Evolutionary conservation across 2,888 invertebrate genomes (phyloP).

Genomic region (Aphidoletes aphidimyza): DNA sequence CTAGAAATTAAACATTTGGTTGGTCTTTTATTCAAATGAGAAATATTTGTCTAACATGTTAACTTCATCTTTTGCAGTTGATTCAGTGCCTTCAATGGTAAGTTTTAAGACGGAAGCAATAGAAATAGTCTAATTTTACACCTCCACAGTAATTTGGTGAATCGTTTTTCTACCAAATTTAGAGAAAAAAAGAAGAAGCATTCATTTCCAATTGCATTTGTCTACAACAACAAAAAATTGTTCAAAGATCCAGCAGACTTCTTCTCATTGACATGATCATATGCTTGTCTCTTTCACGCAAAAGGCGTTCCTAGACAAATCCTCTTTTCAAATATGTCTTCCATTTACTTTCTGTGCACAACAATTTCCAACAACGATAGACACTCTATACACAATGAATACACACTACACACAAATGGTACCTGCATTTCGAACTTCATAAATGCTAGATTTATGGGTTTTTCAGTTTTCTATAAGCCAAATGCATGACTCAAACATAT

Average conservation of each 20-base stretch:
- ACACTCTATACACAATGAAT: neutral
- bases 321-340: conserved; percentile 7
- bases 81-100: neutral
- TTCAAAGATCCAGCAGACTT: neutral
- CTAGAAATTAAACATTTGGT: neutral
- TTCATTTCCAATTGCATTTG: conserved; percentile 26
- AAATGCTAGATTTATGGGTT: conserved; percentile 35
- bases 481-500: conserved; percentile 30
- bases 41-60: too few relatives aligned
- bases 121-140: neutral
- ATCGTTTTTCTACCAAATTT: neutral
- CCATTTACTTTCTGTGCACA: neutral
- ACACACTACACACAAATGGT: conserved; percentile 29
- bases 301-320: conserved; percentile 46
- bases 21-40: neutral
- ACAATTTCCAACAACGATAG: too few relatives aligned
- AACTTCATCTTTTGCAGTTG: too few relatives aligned
- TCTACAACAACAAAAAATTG: neutral
- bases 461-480: neutral
- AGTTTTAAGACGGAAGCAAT: conserved; percentile 7
- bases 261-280: neutral
- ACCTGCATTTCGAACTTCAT: conserved; percentile 46
- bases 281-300: conserved; percentile 27
- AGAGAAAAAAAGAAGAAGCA: neutral
- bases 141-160: neutral